Percentiles rank a stretch among this genome's conserved stretches.
phyloP scores from a whole-genome alignment of 2,888 invertebrate species.

The Hanleya hanleyi region DNA sequence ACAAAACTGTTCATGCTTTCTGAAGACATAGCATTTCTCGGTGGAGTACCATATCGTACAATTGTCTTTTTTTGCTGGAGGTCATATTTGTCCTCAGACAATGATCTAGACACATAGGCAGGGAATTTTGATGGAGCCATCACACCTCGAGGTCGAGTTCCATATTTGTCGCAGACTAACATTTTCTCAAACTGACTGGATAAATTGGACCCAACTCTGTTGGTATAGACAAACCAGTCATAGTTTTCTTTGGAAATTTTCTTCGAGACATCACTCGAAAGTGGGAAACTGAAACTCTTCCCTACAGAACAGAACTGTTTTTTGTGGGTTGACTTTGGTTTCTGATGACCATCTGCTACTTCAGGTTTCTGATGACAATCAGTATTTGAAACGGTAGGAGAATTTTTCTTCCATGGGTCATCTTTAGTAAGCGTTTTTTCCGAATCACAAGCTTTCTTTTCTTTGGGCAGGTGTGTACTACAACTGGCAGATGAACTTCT shows the following conservation, averaged over 20 bases:
- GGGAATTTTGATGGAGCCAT: not conserved
- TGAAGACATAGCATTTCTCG: slow-evolving; percentile 38
- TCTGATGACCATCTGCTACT: not conserved
- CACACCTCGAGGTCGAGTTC: not conserved
- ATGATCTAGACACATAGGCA: not conserved
- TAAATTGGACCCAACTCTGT: slow-evolving; percentile 37
- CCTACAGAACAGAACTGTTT: too few relatives aligned
- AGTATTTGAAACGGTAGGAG: not conserved
- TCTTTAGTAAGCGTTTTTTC: too few relatives aligned
- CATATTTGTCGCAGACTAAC: not conserved
- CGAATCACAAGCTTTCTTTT: not conserved
- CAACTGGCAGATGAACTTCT: too few relatives aligned
- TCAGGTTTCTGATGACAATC: not conserved
- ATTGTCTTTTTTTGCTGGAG: slow-evolving; percentile 1
- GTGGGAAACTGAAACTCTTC: not conserved
- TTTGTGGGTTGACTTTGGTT: too few relatives aligned
- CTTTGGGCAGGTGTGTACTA: not conserved
- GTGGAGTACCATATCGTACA: slow-evolving; percentile 41
- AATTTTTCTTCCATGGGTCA: not conserved
- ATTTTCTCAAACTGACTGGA: not conserved
- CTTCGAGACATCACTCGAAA: not conserved
- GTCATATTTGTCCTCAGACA: not conserved
- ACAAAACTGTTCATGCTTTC: not conserved
- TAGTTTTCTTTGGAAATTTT: slow-evolving; percentile 39
- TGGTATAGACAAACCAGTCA: slow-evolving; percentile 63